These are phyloP conservation scores for Montipora cactus DNA, from an alignment of 64 coral and sea anemone genomes.

Conservation along the genomic window DNA sequence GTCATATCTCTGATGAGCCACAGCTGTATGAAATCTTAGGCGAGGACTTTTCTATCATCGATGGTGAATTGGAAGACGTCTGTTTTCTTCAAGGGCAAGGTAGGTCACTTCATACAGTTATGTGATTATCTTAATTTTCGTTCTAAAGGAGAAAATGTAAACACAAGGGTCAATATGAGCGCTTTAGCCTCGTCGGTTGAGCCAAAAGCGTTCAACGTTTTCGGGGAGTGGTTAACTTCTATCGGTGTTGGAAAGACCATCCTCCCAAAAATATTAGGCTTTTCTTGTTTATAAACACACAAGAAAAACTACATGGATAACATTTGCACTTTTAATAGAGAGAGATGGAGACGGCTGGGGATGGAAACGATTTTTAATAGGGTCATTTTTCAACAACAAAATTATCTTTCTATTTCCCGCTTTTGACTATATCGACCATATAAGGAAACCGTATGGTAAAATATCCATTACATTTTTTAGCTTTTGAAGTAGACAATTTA, in stretches of 20 bases:
- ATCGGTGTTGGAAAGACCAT: neutral
- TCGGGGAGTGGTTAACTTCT: neutral
- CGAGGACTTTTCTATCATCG: constrained; percentile 27
- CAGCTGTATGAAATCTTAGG: constrained; percentile 31
- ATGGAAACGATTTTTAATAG: neutral
- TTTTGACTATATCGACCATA: neutral
- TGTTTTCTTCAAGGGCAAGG: constrained; percentile 43
- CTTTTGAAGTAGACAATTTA: neutral
- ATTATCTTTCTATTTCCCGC: constrained; percentile 14
- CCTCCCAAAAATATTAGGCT: no score
- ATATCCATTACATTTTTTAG: constrained; percentile 5
- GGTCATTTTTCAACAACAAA: neutral
- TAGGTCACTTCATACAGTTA: neutral
- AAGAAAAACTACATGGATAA: neutral
- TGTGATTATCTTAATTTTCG: neutral
- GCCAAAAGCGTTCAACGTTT: neutral
- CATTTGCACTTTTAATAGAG: neutral
- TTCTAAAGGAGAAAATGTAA: no score
- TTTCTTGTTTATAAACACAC: neutral
- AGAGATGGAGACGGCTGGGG: neutral
- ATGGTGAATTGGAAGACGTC: constrained; percentile 1
- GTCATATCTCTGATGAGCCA: constrained; percentile 8
- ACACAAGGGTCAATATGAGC: neutral
- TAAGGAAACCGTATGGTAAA: neutral
- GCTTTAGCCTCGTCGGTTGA: no score